A percentile compares a stretch with the other conserved stretches of the same genome.
phyloP scores from a whole-genome alignment of 2,113 vertebrate species.

The Phylloscopus trochilus region DNA sequence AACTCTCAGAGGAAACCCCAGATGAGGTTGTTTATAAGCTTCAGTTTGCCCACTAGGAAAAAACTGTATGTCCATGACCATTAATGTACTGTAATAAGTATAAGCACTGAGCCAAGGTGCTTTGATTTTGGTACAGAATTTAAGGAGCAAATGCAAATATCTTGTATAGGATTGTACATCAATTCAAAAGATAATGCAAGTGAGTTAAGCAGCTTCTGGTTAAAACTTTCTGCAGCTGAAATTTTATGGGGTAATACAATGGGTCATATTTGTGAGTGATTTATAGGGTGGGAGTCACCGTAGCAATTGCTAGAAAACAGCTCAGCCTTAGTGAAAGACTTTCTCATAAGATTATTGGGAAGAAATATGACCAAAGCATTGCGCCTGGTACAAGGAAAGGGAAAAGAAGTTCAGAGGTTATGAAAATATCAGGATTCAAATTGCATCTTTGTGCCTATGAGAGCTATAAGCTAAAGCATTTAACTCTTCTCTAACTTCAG shows the following conservation, averaged over 20 bases:
- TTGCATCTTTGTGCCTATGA: neutral
- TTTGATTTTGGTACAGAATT: neutral
- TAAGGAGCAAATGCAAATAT: neutral
- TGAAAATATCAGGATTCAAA: neutral
- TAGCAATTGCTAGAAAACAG: neutral
- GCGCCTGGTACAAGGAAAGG: neutral
- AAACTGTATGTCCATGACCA: neutral
- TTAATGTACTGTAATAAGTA: neutral
- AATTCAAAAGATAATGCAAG: neutral
- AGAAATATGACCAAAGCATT: neutral
- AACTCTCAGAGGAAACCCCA: neutral
- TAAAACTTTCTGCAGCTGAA: neutral
- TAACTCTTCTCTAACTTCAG: neutral
- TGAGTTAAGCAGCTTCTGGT: neutral
- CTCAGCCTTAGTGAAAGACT: neutral
- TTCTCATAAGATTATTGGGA: neutral
- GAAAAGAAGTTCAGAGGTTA: neutral
- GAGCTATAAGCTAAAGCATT: neutral
- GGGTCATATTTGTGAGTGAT: neutral
- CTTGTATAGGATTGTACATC: neutral
- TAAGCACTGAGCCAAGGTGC: neutral
- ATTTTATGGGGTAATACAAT: neutral
- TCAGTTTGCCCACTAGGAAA: neutral
- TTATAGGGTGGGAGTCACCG: neutral
- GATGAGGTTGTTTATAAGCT: neutral